Conservation (phyloP, 2,888 invertebrate species). For the Phyllotreta striolata region DNA sequence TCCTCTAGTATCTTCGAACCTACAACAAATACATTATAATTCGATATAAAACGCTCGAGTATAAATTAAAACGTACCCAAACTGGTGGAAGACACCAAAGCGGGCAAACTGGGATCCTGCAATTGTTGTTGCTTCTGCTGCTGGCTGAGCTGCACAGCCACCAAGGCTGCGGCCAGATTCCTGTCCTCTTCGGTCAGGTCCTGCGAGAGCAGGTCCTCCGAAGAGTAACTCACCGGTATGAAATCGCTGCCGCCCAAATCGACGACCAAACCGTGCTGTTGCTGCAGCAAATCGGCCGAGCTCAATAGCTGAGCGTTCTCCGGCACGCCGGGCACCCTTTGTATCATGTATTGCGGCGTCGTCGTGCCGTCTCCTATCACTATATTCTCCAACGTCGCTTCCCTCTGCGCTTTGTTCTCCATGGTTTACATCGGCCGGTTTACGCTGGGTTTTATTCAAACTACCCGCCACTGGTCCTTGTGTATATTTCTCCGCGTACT, state of each 20-base stretch:
- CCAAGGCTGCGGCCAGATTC: conserved; percentile 68
- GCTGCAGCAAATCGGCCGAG: conserved; percentile 58
- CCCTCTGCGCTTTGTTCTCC: conserved; percentile 50
- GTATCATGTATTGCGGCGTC: conserved; percentile 59
- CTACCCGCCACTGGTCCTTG: conserved; percentile 28
- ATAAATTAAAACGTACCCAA: conserved; percentile 28
- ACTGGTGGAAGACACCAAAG: conserved; percentile 42
- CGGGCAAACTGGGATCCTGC: conserved; percentile 51
- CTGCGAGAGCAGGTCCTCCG: conserved; percentile 59
- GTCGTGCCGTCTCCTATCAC: conserved; percentile 55
- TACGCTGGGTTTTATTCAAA: conserved; percentile 19
- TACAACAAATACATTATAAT: conserved; percentile 27
- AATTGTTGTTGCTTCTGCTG: conserved; percentile 67
- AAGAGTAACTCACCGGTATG: conserved; percentile 59
- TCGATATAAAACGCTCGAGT: background rate
- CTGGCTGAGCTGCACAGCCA: conserved; percentile 69
- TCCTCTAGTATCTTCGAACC: conserved; percentile 52
- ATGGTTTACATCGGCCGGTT: conserved; percentile 40
- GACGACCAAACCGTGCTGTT: conserved; percentile 59
- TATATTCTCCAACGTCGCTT: conserved; percentile 56
- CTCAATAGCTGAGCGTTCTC: conserved; percentile 58
- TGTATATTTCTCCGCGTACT: conserved; percentile 41
- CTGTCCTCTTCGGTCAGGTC: conserved; percentile 68
- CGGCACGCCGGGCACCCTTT: conserved; percentile 58
- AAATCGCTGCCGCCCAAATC: conserved; percentile 59